Evolutionary conservation across 2,113 vertebrate genomes (phyloP).

Genomic region (Oplegnathus fasciatus): DNA sequence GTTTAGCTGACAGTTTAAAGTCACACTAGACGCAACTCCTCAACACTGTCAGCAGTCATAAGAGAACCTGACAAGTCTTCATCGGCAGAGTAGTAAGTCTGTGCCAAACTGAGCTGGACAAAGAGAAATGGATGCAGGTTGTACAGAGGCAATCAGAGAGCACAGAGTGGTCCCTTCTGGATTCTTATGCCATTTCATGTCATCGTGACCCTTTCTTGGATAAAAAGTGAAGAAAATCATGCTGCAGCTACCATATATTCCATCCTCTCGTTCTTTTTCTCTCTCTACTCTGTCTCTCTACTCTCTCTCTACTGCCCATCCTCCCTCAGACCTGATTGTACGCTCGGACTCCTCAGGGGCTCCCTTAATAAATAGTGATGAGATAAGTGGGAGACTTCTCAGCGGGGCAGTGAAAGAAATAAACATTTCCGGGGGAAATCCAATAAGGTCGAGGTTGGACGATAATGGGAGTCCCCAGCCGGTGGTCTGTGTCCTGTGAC

Average conservation of each 20-base stretch:
- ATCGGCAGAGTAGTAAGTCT: slow-evolving; percentile 22
- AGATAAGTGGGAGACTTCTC: slow-evolving; percentile 79
- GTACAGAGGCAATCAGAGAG: slow-evolving; percentile 39
- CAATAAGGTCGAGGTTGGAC: slow-evolving; percentile 70
- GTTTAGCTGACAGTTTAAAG: slow-evolving; percentile 62
- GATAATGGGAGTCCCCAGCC: slow-evolving; percentile 67
- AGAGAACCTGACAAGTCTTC: slow-evolving; percentile 41
- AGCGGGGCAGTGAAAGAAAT: slow-evolving; percentile 65
- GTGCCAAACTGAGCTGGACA: slow-evolving; percentile 30
- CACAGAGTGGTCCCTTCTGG: slow-evolving; percentile 6
- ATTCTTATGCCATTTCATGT: slow-evolving; percentile 34
- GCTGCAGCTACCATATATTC: not conserved
- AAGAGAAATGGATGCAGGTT: slow-evolving; percentile 17
- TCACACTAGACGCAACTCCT: slow-evolving; percentile 31
- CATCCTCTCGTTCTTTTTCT: slow-evolving; percentile 21
- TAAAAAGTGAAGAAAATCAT: slow-evolving; percentile 11
- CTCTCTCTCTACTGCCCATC: slow-evolving; percentile 13
- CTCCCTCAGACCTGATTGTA: slow-evolving; percentile 44
- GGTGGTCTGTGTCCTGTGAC: slow-evolving; percentile 32
- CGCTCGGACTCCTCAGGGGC: slow-evolving; percentile 59
- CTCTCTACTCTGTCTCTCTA: not conserved
- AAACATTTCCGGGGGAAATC: slow-evolving; percentile 79
- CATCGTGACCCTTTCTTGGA: slow-evolving; percentile 19
- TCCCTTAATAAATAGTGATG: slow-evolving; percentile 81
- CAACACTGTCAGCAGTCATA: slow-evolving; percentile 53